phyloP scores from a whole-genome alignment of 2,113 vertebrate genomes.

The Cairina moschata region DNA sequence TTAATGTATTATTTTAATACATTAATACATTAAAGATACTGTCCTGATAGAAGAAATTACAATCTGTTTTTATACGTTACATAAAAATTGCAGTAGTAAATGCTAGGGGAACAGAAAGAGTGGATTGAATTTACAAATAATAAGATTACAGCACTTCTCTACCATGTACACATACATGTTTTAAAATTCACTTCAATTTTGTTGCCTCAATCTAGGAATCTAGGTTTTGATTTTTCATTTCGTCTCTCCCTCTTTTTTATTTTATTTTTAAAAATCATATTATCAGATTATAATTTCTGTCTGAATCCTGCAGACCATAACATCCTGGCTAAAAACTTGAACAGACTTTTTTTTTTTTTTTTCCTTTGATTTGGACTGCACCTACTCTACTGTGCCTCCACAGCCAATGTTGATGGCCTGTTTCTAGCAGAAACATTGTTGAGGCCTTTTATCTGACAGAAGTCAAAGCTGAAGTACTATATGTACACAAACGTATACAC shows the following conservation, averaged over 20 bases:
- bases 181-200: constrained; percentile 27
- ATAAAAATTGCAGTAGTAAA: constrained; percentile 48
- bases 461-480: background rate
- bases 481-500: background rate
- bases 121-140: constrained; percentile 4
- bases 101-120: constrained; percentile 20
- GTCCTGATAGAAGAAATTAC: background rate
- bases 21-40: constrained; percentile 35
- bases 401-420: background rate
- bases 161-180: background rate
- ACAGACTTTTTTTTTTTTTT: background rate
- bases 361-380: background rate
- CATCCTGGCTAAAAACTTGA: background rate
- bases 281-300: constrained; percentile 8
- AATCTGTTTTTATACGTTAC: constrained; percentile 22
- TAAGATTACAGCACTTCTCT: constrained; percentile 13
- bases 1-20: background rate
- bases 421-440: background rate
- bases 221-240: constrained; percentile 21
- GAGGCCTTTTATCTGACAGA: background rate
- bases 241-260: background rate
- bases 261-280: background rate
- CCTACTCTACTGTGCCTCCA: background rate
- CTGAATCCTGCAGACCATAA: background rate
- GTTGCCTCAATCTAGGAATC: background rate